Conservation (phyloP, 1,140 invertebrate genomes). For the Semibalanus balanoides region DNA sequence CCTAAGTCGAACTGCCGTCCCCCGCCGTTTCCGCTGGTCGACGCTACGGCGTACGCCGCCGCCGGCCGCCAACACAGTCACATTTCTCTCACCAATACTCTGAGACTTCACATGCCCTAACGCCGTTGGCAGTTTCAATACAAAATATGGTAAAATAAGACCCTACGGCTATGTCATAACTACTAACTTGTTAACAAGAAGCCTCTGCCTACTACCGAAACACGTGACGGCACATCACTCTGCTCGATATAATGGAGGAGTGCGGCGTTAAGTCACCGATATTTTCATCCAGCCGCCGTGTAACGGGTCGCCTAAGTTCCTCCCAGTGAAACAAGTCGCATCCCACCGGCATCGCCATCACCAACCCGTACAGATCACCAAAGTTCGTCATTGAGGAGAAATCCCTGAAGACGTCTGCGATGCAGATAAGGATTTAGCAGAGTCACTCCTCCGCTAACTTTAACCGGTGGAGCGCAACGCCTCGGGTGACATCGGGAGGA, state of each 20-base stretch:
- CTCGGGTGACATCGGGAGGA: conserved; percentile 86
- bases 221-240: too few species aligned
- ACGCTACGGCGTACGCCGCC: too few species aligned
- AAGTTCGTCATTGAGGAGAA: conserved; percentile 88
- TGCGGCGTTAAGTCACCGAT: conserved; percentile 61
- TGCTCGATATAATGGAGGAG: conserved; percentile 74
- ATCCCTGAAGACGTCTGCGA: conserved; percentile 66
- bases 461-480: conserved; percentile 98
- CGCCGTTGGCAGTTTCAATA: too few species aligned
- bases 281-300: conserved; percentile 95
- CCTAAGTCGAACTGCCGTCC: too few species aligned
- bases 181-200: too few species aligned
- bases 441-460: conserved; percentile 84
- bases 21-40: too few species aligned
- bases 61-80: too few species aligned
- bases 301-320: conserved; percentile 74
- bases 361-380: conserved; percentile 56
- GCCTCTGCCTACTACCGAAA: too few species aligned
- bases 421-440: conserved; percentile 43
- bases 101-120: too few species aligned
- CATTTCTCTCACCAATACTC: too few species aligned
- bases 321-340: conserved; percentile 62
- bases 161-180: too few species aligned
- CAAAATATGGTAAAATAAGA: too few species aligned
- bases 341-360: conserved; percentile 40